Evolutionary conservation across 1,140 invertebrate genomes (phyloP).

Genomic region (Parapsyche elsis): DNA sequence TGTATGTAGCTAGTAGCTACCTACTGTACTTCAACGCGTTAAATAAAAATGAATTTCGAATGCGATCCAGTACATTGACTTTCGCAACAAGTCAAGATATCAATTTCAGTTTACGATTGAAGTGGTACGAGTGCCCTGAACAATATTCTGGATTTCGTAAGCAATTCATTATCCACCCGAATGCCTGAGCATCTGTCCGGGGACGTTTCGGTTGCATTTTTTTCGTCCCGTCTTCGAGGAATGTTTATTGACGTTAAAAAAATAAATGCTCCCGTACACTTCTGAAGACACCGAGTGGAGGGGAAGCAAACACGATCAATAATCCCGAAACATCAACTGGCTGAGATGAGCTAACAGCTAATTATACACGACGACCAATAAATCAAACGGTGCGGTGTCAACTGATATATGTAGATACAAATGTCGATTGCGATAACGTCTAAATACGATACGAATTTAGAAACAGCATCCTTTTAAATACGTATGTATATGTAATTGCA

Average conservation of each 20-base stretch:
- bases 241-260: conserved; percentile 51
- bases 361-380: neutral
- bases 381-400: neutral
- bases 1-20: too few species aligned
- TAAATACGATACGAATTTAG: too few species aligned
- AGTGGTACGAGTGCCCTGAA: conserved; percentile 6
- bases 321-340: conserved; percentile 13
- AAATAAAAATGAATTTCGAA: too few species aligned
- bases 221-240: conserved; percentile 36
- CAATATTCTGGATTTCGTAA: conserved; percentile 32
- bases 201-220: neutral
- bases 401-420: too few species aligned
- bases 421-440: too few species aligned
- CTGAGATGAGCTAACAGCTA: neutral
- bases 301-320: conserved; percentile 31
- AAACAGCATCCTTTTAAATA: too few species aligned
- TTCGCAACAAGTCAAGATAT: too few species aligned
- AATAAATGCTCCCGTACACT: conserved; percentile 33
- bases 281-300: neutral
- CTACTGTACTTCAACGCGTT: too few species aligned
- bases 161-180: conserved; percentile 33
- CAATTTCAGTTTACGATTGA: too few species aligned
- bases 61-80: too few species aligned
- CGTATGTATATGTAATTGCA: too few species aligned
- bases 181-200: conserved; percentile 37